Evolutionary conservation across 2,113 vertebrate species (phyloP), one percentile per base, ranked within the genome.

Genomic region (Copsychus sechellarum): DNA sequence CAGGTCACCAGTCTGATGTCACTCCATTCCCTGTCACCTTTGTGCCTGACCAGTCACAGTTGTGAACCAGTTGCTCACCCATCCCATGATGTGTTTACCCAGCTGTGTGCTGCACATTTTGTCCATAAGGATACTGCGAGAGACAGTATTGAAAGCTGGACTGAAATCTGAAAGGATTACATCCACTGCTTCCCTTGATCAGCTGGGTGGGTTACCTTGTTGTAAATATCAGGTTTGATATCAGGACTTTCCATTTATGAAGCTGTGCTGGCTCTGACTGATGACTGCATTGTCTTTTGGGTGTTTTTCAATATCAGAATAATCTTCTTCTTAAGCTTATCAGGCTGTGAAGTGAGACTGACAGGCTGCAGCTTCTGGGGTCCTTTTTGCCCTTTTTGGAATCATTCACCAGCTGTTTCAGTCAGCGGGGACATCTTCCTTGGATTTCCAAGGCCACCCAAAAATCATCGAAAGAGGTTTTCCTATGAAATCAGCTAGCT

Each of bases 81-180:
- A 61, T 14, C 34, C 28, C 34, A n/a, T 50, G 28, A 8, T 50
- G 13, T 40, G 45, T 26, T 78, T n/a, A 13, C 4, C 31, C 54
- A 42, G 31, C 20, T 51, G 8, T 28, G 19, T 34, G 31, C 36
- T 71, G 80, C 2, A 51, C 25, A 16, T 51, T 25, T 16, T 61
- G 4, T 51, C 25, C 21, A 17, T 2, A 28, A 11, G 13, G 25
- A 11, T 61, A 8, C 20, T 16, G 0, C 3, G 54, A 60, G 36
- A 34, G 4, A 29, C 7, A 60, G 9, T 4, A 51, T 3, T 1
- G 2, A 51, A 61, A 51, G 20, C 31, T 71, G 29, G 4, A 20
- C 20, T 51, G 31, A 51, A 82, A 70, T 60, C 18, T 3, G 3
- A 28, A 70, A 24, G 4, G 12, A 34, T 12, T 51, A 9, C 31